These are phyloP conservation scores for Sarcophaga subvicina DNA, from an alignment of 2,888 invertebrate species.

Conservation along the genomic window DNA sequence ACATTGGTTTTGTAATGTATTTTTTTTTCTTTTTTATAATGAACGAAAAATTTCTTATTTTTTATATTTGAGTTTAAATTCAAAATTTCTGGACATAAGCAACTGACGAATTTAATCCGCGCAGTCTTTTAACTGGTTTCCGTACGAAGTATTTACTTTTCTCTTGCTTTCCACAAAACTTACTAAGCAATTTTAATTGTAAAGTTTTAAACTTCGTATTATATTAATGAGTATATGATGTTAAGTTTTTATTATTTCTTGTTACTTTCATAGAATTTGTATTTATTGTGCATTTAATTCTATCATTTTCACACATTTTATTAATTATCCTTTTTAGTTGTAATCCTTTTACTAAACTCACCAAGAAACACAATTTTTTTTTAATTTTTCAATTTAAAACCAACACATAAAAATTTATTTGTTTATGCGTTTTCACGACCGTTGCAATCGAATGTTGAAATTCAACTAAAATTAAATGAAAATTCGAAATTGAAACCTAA, in stretches of 20 bases:
- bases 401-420: neutral
- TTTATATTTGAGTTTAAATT: too few species aligned
- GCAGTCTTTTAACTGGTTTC: neutral
- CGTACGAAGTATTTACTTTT: neutral
- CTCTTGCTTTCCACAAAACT: neutral
- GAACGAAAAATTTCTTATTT: too few species aligned
- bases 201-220: neutral
- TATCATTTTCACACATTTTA: neutral
- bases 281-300: too few species aligned
- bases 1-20: too few species aligned
- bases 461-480: slow-evolving; percentile 63
- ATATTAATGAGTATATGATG: neutral
- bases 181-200: neutral
- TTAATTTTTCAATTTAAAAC: neutral
- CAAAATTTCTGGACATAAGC: too few species aligned
- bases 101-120: too few species aligned
- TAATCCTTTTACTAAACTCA: slow-evolving; percentile 51
- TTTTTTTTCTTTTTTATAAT: too few species aligned
- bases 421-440: slow-evolving; percentile 57
- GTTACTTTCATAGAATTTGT: neutral
- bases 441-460: slow-evolving; percentile 52
- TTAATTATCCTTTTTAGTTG: neutral
- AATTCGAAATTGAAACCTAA: slow-evolving; percentile 53
- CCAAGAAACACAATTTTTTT: slow-evolving; percentile 46
- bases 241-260: neutral